phyloP scores from a whole-genome alignment of 2,797 vertebrate genomes.

The Heterohyrax brucei region DNA sequence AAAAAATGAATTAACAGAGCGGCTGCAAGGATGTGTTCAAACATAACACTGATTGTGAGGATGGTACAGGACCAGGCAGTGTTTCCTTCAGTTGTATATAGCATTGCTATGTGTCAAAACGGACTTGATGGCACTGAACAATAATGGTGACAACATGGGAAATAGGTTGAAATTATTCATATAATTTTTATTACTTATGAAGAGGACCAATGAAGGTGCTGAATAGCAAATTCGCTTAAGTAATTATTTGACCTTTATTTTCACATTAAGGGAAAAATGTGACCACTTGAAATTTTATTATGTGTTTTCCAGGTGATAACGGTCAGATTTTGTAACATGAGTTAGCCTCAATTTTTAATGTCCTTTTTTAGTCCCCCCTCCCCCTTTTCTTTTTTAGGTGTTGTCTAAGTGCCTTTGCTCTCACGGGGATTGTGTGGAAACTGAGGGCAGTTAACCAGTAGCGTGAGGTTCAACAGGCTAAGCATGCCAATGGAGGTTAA shows the following conservation, averaged over 20 bases:
- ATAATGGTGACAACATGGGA: neutral
- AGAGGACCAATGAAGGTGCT: conserved; percentile 7
- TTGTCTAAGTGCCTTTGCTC: neutral
- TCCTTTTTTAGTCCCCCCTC: neutral
- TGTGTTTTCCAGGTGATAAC: conserved; percentile 46
- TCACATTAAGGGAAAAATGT: conserved; percentile 57
- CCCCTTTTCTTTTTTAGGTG: neutral
- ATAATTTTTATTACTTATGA: conserved; percentile 63
- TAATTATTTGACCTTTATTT: conserved; percentile 57
- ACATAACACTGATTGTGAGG: too few relatives aligned
- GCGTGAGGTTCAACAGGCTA: neutral
- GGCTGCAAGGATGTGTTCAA: too few relatives aligned
- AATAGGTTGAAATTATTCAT: conserved; percentile 31
- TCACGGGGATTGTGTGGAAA: conserved; percentile 22
- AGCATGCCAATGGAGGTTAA: neutral
- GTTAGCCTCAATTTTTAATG: conserved; percentile 47
- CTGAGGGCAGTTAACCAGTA: neutral
- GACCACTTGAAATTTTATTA: conserved; percentile 62
- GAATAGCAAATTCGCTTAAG: conserved; percentile 13
- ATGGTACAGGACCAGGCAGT: too few relatives aligned
- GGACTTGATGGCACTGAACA: too few relatives aligned
- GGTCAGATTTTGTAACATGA: conserved; percentile 29
- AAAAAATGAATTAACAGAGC: too few relatives aligned
- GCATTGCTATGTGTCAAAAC: too few relatives aligned
- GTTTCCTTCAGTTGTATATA: too few relatives aligned